Percentiles rank a stretch among this genome's conserved stretches.
Conservation (phyloP, 2,797 vertebrate genomes). For the Falco biarmicus region DNA sequence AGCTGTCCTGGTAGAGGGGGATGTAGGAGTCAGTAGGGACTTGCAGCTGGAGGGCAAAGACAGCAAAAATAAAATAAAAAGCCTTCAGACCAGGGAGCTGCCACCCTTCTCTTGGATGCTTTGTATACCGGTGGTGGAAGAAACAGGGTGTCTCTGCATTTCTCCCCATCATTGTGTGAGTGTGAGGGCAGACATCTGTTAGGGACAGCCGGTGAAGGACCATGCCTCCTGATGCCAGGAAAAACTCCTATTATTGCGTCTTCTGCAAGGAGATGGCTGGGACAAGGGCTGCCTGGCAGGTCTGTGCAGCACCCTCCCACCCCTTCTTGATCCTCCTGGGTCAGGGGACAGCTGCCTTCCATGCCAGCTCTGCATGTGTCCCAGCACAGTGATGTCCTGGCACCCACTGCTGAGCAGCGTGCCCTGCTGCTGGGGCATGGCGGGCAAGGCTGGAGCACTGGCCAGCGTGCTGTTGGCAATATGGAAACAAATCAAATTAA, state of each 20-base stretch:
- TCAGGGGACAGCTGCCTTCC: neutral
- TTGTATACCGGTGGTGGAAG: neutral
- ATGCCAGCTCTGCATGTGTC: fast-evolving
- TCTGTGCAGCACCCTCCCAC: neutral
- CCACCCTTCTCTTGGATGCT: neutral
- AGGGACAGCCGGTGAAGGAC: neutral
- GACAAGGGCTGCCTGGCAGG: neutral
- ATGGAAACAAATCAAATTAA: neutral
- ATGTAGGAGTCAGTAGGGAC: fast-evolving
- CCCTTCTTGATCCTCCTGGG: neutral
- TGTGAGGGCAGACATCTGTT: neutral
- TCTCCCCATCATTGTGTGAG: fast-evolving
- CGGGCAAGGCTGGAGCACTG: neutral
- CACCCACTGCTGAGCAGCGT: neutral
- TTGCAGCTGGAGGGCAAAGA: neutral
- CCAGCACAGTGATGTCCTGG: neutral
- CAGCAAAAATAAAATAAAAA: neutral
- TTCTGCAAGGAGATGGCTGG: neutral
- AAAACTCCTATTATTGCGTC: fast-evolving
- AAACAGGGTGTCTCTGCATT: neutral
- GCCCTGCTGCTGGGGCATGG: neutral
- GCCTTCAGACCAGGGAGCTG: neutral
- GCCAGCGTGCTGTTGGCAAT: neutral
- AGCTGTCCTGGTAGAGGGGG: neutral
- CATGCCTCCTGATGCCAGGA: neutral